Evolutionary conservation across 2,888 invertebrate genomes (phyloP), one percentile per base, ranked within the genome.

Genomic region (Diplolepis rosae): DNA sequence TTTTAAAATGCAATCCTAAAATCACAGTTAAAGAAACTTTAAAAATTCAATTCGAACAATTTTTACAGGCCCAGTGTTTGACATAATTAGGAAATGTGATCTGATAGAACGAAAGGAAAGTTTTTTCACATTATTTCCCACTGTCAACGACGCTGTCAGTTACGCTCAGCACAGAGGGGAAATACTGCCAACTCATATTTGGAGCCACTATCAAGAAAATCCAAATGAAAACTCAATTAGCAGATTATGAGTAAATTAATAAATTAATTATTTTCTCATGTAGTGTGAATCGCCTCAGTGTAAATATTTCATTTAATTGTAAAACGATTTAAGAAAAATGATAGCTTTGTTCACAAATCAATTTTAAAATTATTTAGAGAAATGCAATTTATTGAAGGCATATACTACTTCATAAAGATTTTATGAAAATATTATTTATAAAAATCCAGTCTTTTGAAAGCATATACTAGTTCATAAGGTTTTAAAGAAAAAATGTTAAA

Each of bases 121-220:
- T 13, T 90, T 90, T 32, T 89, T 93, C 78, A 90, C 90, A 68
- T 91, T 92, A 15, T 94, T 93, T 84, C 94, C 94, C 0, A 93
- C 94, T 0, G 91, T 94, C 0, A 93, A 93, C 83, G 94, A 94
- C 84, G 94, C 94, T 0, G 93, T 94, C 3, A 85, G 85, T 76
- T 88, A 82, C 68, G 86, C 87, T 27, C 80, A 76, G 71, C 80
- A 83, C 76, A 83, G 84, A 71, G 80, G 80, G 52, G 77, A 76
- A 45, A 71, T 83, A 66, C 76, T 82, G 4, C 69, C 79, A 45
- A 76, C 77, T 35, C 79, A 84, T 30, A 71, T 83, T 22, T 85
- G 84, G 84, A 83, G 75, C 18, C 72, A 81, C 3, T 78, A 76
- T 61, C 78, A 72, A 66, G 54, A 50, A 35, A 54, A 68, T 18